Conservation (phyloP, 1,140 invertebrate genomes). For the Protaetia brevitarsis region DNA sequence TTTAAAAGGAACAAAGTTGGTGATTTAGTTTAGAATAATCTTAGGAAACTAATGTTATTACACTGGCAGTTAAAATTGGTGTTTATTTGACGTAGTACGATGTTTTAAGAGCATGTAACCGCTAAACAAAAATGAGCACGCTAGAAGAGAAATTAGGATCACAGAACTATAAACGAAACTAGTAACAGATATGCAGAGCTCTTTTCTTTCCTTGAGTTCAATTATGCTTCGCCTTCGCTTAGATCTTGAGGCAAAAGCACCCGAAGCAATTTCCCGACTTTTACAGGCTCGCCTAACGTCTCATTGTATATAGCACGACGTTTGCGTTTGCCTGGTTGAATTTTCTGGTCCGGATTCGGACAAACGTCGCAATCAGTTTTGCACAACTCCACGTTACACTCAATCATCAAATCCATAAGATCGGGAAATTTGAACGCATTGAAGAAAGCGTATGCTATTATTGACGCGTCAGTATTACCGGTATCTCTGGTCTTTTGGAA, state of each 20-base stretch:
- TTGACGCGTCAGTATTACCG: constrained; percentile 65
- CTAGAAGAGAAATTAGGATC: constrained; percentile 48
- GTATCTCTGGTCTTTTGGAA: constrained; percentile 78
- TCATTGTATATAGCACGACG: constrained; percentile 53
- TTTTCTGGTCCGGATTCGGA: constrained; percentile 62
- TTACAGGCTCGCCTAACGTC: constrained; percentile 55
- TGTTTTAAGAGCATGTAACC: constrained; percentile 45
- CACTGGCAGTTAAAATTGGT: background rate
- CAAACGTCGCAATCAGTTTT: constrained; percentile 77
- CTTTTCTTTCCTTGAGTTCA: constrained; percentile 39
- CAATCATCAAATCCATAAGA: constrained; percentile 78
- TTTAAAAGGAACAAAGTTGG: constrained; percentile 2
- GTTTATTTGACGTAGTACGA: constrained; percentile 16
- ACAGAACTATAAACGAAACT: constrained; percentile 47
- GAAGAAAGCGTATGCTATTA: constrained; percentile 78
- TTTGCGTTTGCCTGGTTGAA: constrained; percentile 59
- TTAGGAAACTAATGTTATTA: background rate
- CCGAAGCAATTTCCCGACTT: constrained; percentile 59
- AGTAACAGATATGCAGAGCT: constrained; percentile 50
- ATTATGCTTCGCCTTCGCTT: constrained; percentile 39
- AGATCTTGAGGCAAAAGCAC: constrained; percentile 67
- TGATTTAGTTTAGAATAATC: background rate
- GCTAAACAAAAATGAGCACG: constrained; percentile 47
- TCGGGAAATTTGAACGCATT: constrained; percentile 88
- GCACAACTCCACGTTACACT: constrained; percentile 81